Evolutionary conservation across 2,113 vertebrate species (phyloP), one percentile per base, ranked within the genome.

Genomic region (Poeciliopsis turrubarensis): DNA sequence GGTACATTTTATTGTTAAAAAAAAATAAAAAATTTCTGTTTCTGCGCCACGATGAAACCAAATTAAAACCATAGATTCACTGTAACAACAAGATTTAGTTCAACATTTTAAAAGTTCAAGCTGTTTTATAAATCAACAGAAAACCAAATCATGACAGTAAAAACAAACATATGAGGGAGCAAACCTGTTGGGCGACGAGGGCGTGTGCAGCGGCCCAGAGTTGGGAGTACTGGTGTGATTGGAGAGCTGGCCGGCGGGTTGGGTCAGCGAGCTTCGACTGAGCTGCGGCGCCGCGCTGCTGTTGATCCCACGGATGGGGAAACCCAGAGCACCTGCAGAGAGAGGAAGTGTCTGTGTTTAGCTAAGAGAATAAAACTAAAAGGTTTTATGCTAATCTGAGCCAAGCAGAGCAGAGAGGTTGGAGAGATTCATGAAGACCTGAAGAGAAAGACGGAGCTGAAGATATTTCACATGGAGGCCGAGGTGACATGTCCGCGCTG

Each of bases 141-240:
- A 47, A 41, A 4, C 17, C 44, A 47, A 47, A 47, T 1, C 44
- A 47, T 19, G 44, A 47, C 17, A 47, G 1, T 47, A 47, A 47
- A 47, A 19, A 4, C 22, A n/a, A 57, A n/a, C 51, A n/a, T 6
- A 22, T 6, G 9, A 54, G 32, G 41, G 31, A 22, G 91, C 94
- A 30, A 86, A 99, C 98, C 98, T 98, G 98, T 97, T 99, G 64
- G 98, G 98, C 86, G 98, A 99, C 85, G 98, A 95, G 84, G 98
- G 97, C 89, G 98, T 99, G 94, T 99, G 98, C 97, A 99, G 96
- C 83, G 97, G 96, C 93, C 97, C 94, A 91, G 97, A 92, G 96
- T 97, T 94, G 96, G 98, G 93, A 94, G 97, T 92, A 95, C 79
- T 97, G 95, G 96, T 95, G 91, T 99, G 98, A 95, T 96, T 97